Conservation (phyloP, 2,797 vertebrate species). For the Parotocinclus haroldoi region DNA sequence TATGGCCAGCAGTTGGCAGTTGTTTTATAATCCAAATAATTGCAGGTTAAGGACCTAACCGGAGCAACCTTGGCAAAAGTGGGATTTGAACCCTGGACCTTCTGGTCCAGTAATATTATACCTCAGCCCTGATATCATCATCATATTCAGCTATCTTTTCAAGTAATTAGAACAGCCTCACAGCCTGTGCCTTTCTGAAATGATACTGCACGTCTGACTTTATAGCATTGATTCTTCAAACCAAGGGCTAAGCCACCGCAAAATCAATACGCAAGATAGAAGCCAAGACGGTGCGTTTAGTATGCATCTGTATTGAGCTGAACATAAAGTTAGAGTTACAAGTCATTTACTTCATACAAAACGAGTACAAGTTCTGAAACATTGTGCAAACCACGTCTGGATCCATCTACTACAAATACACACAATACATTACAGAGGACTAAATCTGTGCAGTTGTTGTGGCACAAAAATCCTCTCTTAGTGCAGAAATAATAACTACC, state of each 20-base stretch:
- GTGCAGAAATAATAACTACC: slow-evolving; percentile 28
- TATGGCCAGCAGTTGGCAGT: too few species aligned
- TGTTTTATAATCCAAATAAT: too few species aligned
- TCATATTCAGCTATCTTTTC: not conserved
- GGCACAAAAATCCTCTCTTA: slow-evolving; percentile 12
- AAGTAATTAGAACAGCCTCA: not conserved
- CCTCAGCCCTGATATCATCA: too few species aligned
- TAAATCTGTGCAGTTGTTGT: slow-evolving; percentile 18
- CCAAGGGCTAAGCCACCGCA: not conserved
- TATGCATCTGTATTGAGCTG: not conserved
- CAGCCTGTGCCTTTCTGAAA: not conserved
- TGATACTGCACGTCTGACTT: not conserved
- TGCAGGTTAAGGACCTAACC: too few species aligned
- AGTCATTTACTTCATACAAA: too few species aligned
- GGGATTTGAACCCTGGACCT: too few species aligned
- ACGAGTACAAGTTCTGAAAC: not conserved
- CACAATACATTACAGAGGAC: slow-evolving; percentile 10
- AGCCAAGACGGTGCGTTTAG: not conserved
- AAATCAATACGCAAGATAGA: not conserved
- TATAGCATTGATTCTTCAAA: slow-evolving; percentile 5
- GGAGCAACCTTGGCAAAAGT: too few species aligned
- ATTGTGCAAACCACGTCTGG: too few species aligned
- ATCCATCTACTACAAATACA: slow-evolving; percentile 10
- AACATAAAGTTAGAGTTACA: not conserved
- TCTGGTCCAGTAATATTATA: too few species aligned